phyloP scores from a whole-genome alignment of 2,888 invertebrate genomes.

The Griposia aprilina region DNA sequence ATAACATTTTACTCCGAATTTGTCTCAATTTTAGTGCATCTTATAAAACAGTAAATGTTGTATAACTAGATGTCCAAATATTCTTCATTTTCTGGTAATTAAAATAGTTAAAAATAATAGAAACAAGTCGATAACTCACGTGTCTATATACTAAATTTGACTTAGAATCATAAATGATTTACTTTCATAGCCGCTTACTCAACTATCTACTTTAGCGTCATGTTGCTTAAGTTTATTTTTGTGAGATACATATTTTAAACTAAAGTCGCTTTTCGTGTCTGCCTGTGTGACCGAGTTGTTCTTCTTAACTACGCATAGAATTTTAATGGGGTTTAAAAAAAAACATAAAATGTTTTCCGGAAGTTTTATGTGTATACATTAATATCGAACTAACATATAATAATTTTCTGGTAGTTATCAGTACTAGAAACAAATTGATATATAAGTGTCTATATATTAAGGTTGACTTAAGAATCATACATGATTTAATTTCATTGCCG shows the following conservation, averaged over 20 bases:
- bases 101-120: constrained; percentile 19
- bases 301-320: too few relatives aligned
- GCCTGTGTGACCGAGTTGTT: too few relatives aligned
- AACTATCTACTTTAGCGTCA: neutral
- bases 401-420: constrained; percentile 5
- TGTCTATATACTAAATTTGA: neutral
- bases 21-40: constrained; percentile 15
- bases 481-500: neutral
- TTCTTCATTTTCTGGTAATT: constrained; percentile 15
- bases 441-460: neutral
- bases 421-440: neutral
- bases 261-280: too few relatives aligned
- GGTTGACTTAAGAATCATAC: neutral
- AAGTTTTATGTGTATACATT: neutral
- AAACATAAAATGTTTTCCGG: neutral
- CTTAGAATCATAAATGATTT: neutral
- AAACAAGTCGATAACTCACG: constrained; percentile 36
- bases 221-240: constrained; percentile 3
- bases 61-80: constrained; percentile 43
- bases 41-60: neutral
- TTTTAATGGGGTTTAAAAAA: too few relatives aligned
- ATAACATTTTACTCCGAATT: neutral
- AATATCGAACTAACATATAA: neutral
- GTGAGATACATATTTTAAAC: neutral
- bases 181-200: neutral